Conservation (phyloP, 2,888 invertebrate genomes). For the Plagodis dolabraria region DNA sequence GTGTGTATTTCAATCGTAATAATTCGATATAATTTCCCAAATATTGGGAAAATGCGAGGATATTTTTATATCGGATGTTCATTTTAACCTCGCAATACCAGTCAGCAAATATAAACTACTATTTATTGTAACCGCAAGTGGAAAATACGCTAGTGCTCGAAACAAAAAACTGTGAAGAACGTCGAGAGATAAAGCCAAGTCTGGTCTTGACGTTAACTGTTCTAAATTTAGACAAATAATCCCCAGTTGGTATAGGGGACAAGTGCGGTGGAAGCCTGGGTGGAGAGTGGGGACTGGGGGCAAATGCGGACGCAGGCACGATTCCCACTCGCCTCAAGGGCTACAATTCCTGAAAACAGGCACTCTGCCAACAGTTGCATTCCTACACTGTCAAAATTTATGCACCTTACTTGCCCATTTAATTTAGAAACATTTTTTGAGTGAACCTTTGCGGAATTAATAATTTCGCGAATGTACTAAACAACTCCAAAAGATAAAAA, state of each 20-base stretch:
- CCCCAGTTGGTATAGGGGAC: constrained; percentile 50
- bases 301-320: constrained; percentile 44
- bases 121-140: not conserved
- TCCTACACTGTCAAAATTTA: constrained; percentile 50
- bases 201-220: constrained; percentile 54
- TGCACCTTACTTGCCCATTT: constrained; percentile 46
- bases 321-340: constrained; percentile 38
- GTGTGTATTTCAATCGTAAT: too few relatives aligned
- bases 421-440: constrained; percentile 36
- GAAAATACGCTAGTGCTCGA: constrained; percentile 28
- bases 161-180: constrained; percentile 34
- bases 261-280: constrained; percentile 45
- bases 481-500: constrained; percentile 31
- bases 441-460: too few relatives aligned
- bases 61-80: too few relatives aligned
- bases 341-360: constrained; percentile 59
- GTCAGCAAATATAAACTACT: too few relatives aligned
- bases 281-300: constrained; percentile 35
- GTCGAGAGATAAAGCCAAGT: constrained; percentile 38
- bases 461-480: too few relatives aligned
- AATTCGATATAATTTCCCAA: too few relatives aligned
- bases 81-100: too few relatives aligned
- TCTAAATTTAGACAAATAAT: constrained; percentile 61
- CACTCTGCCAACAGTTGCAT: constrained; percentile 68
- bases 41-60: too few relatives aligned